Evolutionary conservation across 2,797 vertebrate species (phyloP).

Genomic region (Galaxias olidus): DNA sequence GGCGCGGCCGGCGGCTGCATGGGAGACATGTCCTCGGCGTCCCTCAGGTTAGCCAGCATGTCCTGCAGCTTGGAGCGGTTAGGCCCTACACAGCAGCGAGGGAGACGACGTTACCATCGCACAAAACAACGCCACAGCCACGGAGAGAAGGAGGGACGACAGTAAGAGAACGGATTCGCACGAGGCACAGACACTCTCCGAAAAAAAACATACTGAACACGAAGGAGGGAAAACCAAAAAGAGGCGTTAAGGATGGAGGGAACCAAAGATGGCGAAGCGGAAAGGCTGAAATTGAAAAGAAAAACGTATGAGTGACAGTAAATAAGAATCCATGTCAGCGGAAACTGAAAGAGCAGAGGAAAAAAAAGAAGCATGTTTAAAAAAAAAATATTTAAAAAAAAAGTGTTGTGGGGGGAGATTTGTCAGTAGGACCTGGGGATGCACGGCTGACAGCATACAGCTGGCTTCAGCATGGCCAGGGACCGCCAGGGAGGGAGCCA

Average conservation of each 20-base stretch:
- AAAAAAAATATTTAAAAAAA: slow-evolving; percentile 17
- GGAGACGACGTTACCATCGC: slow-evolving; percentile 29
- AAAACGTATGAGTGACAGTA: slow-evolving; percentile 38
- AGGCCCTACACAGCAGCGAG: slow-evolving; percentile 79
- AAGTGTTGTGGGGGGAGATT: slow-evolving; percentile 2
- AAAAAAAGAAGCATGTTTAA: neutral
- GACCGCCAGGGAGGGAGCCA: too few species aligned
- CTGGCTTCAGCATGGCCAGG: too few species aligned
- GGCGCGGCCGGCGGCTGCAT: slow-evolving; percentile 90
- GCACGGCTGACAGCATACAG: too few species aligned
- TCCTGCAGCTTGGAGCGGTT: slow-evolving; percentile 99
- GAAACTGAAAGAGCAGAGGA: slow-evolving; percentile 12
- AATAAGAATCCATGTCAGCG: slow-evolving; percentile 35
- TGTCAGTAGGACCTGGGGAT: too few species aligned
- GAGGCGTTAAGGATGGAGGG: slow-evolving; percentile 37
- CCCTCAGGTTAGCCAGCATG: slow-evolving; percentile 98
- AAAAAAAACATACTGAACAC: slow-evolving; percentile 22
- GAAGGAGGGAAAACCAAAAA: slow-evolving; percentile 20
- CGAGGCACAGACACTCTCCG: too few species aligned
- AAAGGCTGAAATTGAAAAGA: slow-evolving; percentile 27
- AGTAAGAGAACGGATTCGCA: neutral
- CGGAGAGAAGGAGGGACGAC: neutral
- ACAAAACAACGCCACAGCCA: slow-evolving; percentile 10
- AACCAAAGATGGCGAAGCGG: slow-evolving; percentile 13
- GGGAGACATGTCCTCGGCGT: slow-evolving; percentile 93